A percentile compares a stretch with the other conserved stretches of the same genome.
These are phyloP conservation scores for Temnothorax longispinosus DNA, from an alignment of 1,140 invertebrate genomes.

Conservation along the genomic window DNA sequence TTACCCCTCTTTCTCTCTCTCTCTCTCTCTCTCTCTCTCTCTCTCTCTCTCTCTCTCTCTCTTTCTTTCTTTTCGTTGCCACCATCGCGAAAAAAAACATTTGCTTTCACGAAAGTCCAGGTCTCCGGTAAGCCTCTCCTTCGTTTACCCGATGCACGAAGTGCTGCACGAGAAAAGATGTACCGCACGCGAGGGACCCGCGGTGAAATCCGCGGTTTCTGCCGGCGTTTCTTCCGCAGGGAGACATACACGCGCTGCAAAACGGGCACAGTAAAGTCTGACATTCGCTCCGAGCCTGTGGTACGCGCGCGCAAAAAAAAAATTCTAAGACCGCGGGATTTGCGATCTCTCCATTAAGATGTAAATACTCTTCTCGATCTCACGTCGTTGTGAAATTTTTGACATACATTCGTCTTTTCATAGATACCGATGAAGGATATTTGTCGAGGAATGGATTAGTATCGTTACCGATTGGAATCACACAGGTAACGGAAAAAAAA, in stretches of 20 bases:
- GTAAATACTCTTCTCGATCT: background rate
- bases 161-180: background rate
- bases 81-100: slow-evolving; percentile 71
- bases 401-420: background rate
- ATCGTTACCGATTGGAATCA: background rate
- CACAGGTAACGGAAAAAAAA: slow-evolving; percentile 11
- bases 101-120: slow-evolving; percentile 75
- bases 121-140: slow-evolving; percentile 40
- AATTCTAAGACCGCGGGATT: background rate
- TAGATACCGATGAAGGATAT: background rate
- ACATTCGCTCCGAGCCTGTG: background rate
- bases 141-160: slow-evolving; percentile 48
- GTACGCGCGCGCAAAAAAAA: background rate
- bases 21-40: background rate
- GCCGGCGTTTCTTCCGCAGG: slow-evolving; percentile 28
- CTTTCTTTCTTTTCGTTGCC: background rate
- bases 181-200: background rate
- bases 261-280: background rate
- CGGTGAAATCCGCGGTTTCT: slow-evolving; percentile 45
- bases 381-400: slow-evolving; percentile 9
- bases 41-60: background rate
- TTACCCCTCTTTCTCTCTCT: background rate
- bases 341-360: slow-evolving; percentile 5
- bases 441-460: background rate
- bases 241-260: background rate